Evolutionary conservation across 2,888 invertebrate genomes (phyloP), one percentile per base, ranked within the genome.

Genomic region (Eupithecia vulgata): DNA sequence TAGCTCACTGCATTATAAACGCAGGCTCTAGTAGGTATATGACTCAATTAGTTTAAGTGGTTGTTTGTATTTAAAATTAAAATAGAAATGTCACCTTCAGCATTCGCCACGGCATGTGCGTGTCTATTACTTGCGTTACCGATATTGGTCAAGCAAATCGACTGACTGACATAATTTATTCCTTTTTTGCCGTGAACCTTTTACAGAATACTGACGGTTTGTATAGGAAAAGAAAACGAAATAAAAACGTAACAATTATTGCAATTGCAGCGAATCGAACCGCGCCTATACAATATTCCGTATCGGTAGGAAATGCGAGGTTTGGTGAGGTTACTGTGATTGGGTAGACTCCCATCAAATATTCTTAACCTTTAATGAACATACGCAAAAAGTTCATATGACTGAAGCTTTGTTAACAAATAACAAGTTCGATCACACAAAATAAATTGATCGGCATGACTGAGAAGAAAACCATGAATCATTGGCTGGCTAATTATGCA

Each of bases 111-210:
- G 52, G 68, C 75, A 73, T 52, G 71, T 75, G 78, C 70, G 68
- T 75, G 74, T 68, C 30, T 67, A 70, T 70, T n/a, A 71, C 25
- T 74, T 67, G 67, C 34, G 57, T 52, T 68, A 73, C 67, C 48
- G 57, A 68, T 70, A 73, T 70, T 67, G 70, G 71, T 75, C 68
- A 70, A 76, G 70, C 70, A 71, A 68, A 73, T 70, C 68, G 69
- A 66, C 61, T 68, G 37, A 73, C 70, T 75, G 66, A 76, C 74
- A 73, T 73, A 52, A 72, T 70, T 67, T 72, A 61, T 64, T 30
- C 59, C 17, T 71, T 69, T 65, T 71, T 62, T 57, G 25, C 52
- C 21, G 59, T 40, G 25, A 73, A 40, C 37, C 45, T 40, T 70
- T 73, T 70, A 70, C 34, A 61, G 64, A 35, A 35, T 67, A 70